Evolutionary conservation across 1,140 invertebrate genomes (phyloP).

Genomic region (Penaeus indicus): DNA sequence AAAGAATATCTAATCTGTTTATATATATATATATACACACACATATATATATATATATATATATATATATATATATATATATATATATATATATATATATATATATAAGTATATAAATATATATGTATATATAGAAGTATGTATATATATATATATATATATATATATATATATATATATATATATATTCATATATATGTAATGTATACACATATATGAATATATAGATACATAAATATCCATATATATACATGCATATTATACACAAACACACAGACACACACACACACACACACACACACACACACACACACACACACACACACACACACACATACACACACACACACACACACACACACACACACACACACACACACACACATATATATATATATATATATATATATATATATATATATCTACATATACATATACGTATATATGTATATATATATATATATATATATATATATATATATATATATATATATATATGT

Average conservation of each 20-base stretch:
- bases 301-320: constrained; percentile 1
- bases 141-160: not conserved
- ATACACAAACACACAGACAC: not conserved
- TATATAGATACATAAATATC: not conserved
- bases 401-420: not conserved
- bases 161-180: not conserved
- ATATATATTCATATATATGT: not conserved
- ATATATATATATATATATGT: not conserved
- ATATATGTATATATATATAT: constrained; percentile 11
- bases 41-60: no score
- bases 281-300: constrained; percentile 1
- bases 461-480: constrained; percentile 1
- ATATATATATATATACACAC: no score
- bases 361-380: not conserved
- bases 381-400: not conserved
- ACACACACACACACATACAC: not conserved
- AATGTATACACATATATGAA: not conserved
- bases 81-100: no score
- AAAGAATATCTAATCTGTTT: not conserved
- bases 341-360: not conserved
- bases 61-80: no score
- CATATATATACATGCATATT: constrained; percentile 2
- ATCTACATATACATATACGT: not conserved
- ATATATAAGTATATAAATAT: no score
- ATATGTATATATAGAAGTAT: not conserved